Evolutionary conservation across 2,888 invertebrate species (phyloP).

Genomic region (Zelleria hepariella): DNA sequence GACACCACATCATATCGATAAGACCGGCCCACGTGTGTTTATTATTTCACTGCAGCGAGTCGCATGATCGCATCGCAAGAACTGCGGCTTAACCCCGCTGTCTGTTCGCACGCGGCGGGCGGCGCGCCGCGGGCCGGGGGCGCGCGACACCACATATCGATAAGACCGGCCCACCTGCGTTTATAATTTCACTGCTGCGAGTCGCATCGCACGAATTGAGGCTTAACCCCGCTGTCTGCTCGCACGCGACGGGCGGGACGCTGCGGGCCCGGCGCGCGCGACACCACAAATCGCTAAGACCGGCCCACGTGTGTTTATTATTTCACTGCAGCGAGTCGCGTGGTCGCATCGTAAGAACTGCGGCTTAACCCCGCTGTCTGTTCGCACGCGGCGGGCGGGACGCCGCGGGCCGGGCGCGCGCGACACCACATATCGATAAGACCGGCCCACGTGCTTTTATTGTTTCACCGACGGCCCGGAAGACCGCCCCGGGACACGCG

Average conservation of each 20-base stretch:
- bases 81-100: slow-evolving; percentile 31
- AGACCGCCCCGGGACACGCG: slow-evolving; percentile 7
- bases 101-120: slow-evolving; percentile 16
- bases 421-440: slow-evolving; percentile 62
- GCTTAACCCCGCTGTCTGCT: too few species aligned
- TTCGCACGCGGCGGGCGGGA: neutral
- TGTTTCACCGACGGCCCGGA: slow-evolving; percentile 33
- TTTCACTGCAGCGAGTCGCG: too few species aligned
- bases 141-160: slow-evolving; percentile 57
- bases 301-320: too few species aligned
- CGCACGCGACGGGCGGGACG: too few species aligned
- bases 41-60: too few species aligned
- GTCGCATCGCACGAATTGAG: too few species aligned
- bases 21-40: slow-evolving; percentile 44
- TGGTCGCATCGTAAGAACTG: neutral
- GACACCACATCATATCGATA: slow-evolving; percentile 62
- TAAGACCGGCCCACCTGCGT: slow-evolving; percentile 48
- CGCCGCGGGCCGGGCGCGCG: slow-evolving; percentile 41
- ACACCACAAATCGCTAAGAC: too few species aligned
- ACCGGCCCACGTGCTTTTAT: slow-evolving; percentile 48
- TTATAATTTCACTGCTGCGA: slow-evolving; percentile 50
- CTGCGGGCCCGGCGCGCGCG: too few species aligned
- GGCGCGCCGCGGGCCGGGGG: slow-evolving; percentile 36
- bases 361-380: neutral
- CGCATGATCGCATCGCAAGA: slow-evolving; percentile 18